These are phyloP conservation scores for Unio delphinus DNA, from an alignment of 2,888 invertebrate genomes.

Conservation along the genomic window DNA sequence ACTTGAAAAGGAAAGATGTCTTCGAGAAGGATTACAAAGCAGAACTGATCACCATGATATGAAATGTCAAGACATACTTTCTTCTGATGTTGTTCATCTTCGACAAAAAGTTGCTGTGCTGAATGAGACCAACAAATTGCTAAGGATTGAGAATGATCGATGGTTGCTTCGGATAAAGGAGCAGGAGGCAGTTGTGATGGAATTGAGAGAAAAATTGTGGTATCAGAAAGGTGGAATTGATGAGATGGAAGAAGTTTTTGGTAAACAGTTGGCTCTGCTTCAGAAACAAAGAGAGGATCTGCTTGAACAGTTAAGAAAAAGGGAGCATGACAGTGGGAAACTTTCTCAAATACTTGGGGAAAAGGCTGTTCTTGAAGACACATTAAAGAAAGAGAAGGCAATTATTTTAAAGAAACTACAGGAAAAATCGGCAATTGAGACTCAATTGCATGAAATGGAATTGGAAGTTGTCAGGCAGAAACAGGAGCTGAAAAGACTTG, in stretches of 20 bases:
- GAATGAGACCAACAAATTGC: constrained; percentile 51
- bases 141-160: constrained; percentile 53
- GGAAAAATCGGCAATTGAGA: constrained; percentile 52
- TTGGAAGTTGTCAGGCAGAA: constrained; percentile 48
- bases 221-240: constrained; percentile 29
- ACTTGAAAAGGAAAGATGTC: constrained; percentile 44
- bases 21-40: constrained; percentile 20
- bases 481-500: constrained; percentile 54
- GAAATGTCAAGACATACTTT: constrained; percentile 15
- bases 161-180: constrained; percentile 51
- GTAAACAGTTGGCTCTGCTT: constrained; percentile 53
- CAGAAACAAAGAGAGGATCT: constrained; percentile 61
- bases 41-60: constrained; percentile 13
- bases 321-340: constrained; percentile 36
- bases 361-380: constrained; percentile 50
- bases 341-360: constrained; percentile 47
- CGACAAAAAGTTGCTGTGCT: constrained; percentile 48
- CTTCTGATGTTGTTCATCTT: constrained; percentile 35
- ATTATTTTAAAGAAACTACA: constrained; percentile 47
- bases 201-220: constrained; percentile 44
- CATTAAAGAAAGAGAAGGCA: constrained; percentile 55
- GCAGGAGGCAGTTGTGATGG: constrained; percentile 55
- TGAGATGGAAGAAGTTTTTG: constrained; percentile 46
- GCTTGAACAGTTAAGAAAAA: constrained; percentile 44
- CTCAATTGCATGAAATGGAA: constrained; percentile 47